Evolutionary conservation across 2,888 invertebrate species (phyloP).

Genomic region (Chesias legatella): DNA sequence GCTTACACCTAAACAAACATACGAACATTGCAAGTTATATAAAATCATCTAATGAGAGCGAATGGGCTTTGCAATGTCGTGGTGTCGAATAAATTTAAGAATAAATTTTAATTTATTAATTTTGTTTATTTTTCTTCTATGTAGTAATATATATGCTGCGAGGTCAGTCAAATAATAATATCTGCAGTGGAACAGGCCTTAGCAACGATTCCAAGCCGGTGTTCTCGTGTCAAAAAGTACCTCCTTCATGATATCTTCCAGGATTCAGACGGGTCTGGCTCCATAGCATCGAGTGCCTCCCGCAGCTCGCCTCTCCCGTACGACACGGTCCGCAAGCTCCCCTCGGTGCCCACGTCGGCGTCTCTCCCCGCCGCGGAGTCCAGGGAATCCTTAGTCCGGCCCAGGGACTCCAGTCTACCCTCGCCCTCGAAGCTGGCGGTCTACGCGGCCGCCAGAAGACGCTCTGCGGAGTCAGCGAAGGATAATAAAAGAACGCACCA

Average conservation of each 20-base stretch:
- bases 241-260: constrained; percentile 41
- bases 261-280: constrained; percentile 72
- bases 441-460: constrained; percentile 73
- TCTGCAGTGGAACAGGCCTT: too few relatives aligned
- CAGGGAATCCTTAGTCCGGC: constrained; percentile 69
- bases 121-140: too few relatives aligned
- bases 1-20: too few relatives aligned
- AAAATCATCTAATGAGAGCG: too few relatives aligned
- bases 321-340: constrained; percentile 67
- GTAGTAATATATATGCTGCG: too few relatives aligned
- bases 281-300: constrained; percentile 68
- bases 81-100: too few relatives aligned
- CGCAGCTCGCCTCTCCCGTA: constrained; percentile 70
- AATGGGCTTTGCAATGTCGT: too few relatives aligned
- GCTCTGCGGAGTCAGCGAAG: constrained; percentile 81
- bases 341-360: constrained; percentile 73
- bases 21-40: too few relatives aligned
- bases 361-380: constrained; percentile 75
- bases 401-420: constrained; percentile 77
- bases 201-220: too few relatives aligned
- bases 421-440: constrained; percentile 83
- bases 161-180: too few relatives aligned
- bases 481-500: constrained; percentile 82
- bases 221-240: too few relatives aligned
- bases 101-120: too few relatives aligned